Percentiles rank a stretch among this genome's conserved stretches.
These are phyloP conservation scores for Nettapus auritus DNA, from an alignment of 2,113 vertebrate genomes.

Conservation along the genomic window DNA sequence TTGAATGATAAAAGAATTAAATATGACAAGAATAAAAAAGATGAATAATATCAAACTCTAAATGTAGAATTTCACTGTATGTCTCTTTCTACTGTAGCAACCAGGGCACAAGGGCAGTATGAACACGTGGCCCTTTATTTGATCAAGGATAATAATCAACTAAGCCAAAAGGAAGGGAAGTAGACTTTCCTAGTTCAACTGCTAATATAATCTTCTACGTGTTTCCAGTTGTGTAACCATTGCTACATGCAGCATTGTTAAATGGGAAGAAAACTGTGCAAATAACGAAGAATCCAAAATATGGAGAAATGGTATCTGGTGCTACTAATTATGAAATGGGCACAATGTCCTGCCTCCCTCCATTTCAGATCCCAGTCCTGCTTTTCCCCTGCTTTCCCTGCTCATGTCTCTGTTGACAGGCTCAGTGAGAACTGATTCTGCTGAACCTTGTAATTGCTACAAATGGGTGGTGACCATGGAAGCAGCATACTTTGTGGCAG, in stretches of 20 bases:
- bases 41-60: slow-evolving; percentile 37
- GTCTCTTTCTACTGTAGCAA: slow-evolving; percentile 75
- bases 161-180: slow-evolving; percentile 74
- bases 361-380: neutral
- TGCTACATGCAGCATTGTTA: neutral
- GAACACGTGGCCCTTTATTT: slow-evolving; percentile 87
- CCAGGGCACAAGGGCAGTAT: slow-evolving; percentile 75
- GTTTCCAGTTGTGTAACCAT: slow-evolving; percentile 69
- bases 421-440: neutral
- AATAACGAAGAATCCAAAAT: neutral
- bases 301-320: neutral
- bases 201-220: slow-evolving; percentile 70
- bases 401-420: neutral
- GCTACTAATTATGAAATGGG: neutral
- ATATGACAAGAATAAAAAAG: slow-evolving; percentile 7
- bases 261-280: neutral
- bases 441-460: neutral
- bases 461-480: neutral
- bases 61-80: slow-evolving; percentile 54
- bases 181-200: slow-evolving; percentile 74
- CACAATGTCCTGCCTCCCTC: neutral
- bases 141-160: slow-evolving; percentile 88
- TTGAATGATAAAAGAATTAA: neutral
- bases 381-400: neutral
- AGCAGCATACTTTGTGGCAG: neutral